Evolutionary conservation across 1,140 invertebrate genomes (phyloP).

Genomic region (Pararge aegeria): DNA sequence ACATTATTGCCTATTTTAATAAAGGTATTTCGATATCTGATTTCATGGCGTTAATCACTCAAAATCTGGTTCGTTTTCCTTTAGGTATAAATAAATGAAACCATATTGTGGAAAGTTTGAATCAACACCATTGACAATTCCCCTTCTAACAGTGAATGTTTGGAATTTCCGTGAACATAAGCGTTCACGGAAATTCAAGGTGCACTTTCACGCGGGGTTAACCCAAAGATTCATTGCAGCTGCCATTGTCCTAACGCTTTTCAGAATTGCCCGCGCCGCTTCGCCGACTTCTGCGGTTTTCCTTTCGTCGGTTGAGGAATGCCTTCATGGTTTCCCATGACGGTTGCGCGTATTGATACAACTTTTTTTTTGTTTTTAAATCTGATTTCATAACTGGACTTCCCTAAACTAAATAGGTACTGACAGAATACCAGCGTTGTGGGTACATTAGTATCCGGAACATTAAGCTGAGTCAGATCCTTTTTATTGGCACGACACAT

Average conservation of each 20-base stretch:
- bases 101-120: neutral
- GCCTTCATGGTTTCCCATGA: constrained; percentile 4
- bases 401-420: no score
- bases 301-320: constrained; percentile 22
- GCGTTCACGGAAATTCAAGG: constrained; percentile 7
- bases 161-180: constrained; percentile 47
- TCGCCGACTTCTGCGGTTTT: constrained; percentile 41
- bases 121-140: neutral
- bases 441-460: no score
- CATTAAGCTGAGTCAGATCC: no score
- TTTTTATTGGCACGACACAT: no score
- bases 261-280: constrained; percentile 6
- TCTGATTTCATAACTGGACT: no score
- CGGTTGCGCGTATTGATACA: neutral
- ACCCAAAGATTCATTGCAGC: constrained; percentile 32
- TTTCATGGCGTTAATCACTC: no score
- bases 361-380: neutral
- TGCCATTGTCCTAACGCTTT: constrained; percentile 16
- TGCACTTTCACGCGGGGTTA: constrained; percentile 58
- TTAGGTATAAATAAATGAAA: neutral
- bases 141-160: constrained; percentile 10
- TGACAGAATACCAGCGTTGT: no score
- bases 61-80: no score
- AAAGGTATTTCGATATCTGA: no score
- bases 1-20: no score